Evolutionary conservation across 2,888 invertebrate genomes (phyloP), one percentile per base, ranked within the genome.

Genomic region (Ectobius pallidus): DNA sequence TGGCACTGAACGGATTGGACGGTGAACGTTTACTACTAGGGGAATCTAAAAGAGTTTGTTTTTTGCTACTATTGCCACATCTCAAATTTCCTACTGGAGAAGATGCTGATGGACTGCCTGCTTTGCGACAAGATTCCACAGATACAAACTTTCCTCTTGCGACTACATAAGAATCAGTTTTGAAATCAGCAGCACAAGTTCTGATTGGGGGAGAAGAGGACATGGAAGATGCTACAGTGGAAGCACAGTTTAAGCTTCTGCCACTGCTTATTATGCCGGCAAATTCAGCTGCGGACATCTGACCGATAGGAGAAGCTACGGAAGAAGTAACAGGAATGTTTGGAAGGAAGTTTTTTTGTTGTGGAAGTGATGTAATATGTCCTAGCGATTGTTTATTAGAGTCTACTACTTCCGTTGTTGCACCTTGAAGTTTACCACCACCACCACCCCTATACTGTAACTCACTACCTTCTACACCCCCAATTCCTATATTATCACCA

Each of bases 121-220:
- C 42, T 25, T 72, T 72, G 27, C 77, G 69, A 11, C 77, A 83
- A 27, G 84, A 84, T 78, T 84, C 84, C 75, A 88, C 86, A 30
- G n/a, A n/a, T n/a, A 87, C 87, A 55, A 88, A 85, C 77, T 89
- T 86, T 61, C 89, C 87, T 76, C 88, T 86, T 34, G 88, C 83
- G 78, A 84, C 82, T 74, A 84, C 84, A 77, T 44, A 65, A 65
- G 65, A 25, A 65, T 44, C n/a, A n/a, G n/a, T n/a, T n/a, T n/a
- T n/a, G 18, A 65, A 18, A 2, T 44, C 52, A 30, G 70, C 67
- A 61, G 70, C 63, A 63, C 73, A 55, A 20, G 49, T 49, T 18
- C 49, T 58, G 20, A 9, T 34, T 16, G 46, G 27, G 7, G 65
- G 44, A 7, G 46, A 9, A n/a, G 44, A 46, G 25, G 27, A 22